Percentiles rank a stretch among this genome's conserved stretches.
These are phyloP conservation scores for Acropora yongei DNA, from an alignment of 64 coral and sea anemone species.

Conservation along the genomic window DNA sequence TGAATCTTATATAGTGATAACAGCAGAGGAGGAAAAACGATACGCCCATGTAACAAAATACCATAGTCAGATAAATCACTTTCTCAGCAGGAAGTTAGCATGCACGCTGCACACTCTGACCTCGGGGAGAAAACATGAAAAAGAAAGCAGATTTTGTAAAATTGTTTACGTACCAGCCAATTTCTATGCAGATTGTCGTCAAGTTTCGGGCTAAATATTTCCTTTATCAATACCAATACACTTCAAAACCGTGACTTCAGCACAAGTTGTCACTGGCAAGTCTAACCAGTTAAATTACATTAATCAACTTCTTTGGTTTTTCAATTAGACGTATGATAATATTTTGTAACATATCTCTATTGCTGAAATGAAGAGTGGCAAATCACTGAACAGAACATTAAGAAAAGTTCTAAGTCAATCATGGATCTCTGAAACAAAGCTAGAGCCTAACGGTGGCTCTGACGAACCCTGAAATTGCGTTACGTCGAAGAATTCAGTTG, in stretches of 20 bases:
- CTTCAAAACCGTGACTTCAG: neutral
- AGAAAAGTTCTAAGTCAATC: neutral
- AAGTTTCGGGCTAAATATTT: neutral
- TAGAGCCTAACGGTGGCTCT: neutral
- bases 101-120: neutral
- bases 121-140: neutral
- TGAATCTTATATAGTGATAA: conserved; percentile 4
- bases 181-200: neutral
- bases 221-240: neutral
- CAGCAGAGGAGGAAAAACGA: conserved; percentile 4
- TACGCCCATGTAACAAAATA: conserved; percentile 1
- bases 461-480: neutral
- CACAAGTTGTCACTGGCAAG: neutral
- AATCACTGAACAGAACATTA: neutral
- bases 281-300: neutral
- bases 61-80: neutral
- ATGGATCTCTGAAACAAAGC: neutral
- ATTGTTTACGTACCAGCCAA: no score
- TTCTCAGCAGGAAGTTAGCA: no score
- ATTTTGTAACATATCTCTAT: no score
- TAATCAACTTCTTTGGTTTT: neutral
- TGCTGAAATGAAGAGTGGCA: neutral
- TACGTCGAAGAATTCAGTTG: neutral
- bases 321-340: neutral
- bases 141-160: neutral